These are phyloP conservation scores for Hypomecis punctinalis DNA, from an alignment of 2,888 invertebrate species.

Conservation along the genomic window DNA sequence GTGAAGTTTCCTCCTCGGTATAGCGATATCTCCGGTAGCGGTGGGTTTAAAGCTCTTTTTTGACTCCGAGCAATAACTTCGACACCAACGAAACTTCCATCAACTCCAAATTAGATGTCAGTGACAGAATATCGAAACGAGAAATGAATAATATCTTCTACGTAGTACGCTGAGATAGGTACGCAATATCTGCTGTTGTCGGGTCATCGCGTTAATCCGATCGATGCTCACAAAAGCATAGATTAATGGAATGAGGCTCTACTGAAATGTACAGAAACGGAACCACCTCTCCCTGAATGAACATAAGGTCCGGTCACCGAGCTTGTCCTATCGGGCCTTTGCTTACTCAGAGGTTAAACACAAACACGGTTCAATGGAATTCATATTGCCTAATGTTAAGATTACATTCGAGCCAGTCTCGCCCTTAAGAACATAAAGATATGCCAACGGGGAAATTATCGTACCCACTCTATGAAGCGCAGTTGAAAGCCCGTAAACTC, in stretches of 20 bases:
- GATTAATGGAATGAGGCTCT: conserved; percentile 57
- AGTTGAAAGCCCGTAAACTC: conserved; percentile 15
- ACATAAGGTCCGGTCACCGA: conserved; percentile 12
- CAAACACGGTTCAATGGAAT: conserved; percentile 19
- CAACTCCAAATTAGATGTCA: conserved; percentile 27
- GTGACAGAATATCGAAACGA: conserved; percentile 25
- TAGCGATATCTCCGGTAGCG: conserved; percentile 19
- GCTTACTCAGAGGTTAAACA: conserved; percentile 22
- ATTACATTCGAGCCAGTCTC: conserved; percentile 4
- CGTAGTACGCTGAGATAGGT: conserved; percentile 34
- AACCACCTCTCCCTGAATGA: conserved; percentile 34
- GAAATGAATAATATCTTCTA: conserved; percentile 13
- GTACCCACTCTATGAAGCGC: conserved; percentile 1
- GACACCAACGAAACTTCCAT: conserved; percentile 19
- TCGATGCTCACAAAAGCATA: conserved; percentile 52
- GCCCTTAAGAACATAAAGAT: conserved; percentile 3
- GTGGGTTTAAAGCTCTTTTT: conserved; percentile 6
- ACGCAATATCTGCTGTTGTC: conserved; percentile 34
- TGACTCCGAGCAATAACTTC: conserved; percentile 6
- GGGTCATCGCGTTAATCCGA: conserved; percentile 39
- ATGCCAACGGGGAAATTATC: conserved; percentile 9
- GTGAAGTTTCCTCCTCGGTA: conserved; percentile 5
- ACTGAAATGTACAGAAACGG: conserved; percentile 52
- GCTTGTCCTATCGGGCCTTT: conserved; percentile 7
- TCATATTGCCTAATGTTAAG: conserved; percentile 3